Evolutionary conservation across 2,113 vertebrate genomes (phyloP), one percentile per base, ranked within the genome.

Genomic region (Strix aluco): DNA sequence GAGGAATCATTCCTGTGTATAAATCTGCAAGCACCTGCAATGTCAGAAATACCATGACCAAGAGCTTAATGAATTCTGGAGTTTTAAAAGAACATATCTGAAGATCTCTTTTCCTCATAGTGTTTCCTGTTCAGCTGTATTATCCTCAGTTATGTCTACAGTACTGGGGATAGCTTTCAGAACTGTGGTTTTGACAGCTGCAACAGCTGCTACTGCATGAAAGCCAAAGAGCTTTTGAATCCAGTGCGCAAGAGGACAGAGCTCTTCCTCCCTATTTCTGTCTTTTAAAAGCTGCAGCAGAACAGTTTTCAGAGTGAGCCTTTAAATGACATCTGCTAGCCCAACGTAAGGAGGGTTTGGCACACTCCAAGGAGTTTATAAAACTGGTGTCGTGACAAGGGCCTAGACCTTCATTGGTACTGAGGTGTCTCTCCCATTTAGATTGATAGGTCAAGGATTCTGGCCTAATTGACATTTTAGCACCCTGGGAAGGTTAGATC

Each of bases 21-120:
- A 91, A 82, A 73, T 88, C 47, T 89, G 47, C n/a, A 72, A 73
- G 47, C 90, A 91, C 70, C 94, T 96, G 85, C 57, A 71, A 42
- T 59, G 52, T 20, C 85, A 83, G 27, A 82, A 70, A 61, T 17
- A 78, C 38, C 8, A 20, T 61, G 30, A 86, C 58, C 62, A 71
- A 86, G 55, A 57, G 69, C 66, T 66, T 63, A 83, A 94, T 67
- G 58, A 86, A 74, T 42, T 42, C 67, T 55, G 34, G 21, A 51
- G 8, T 44, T 81, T 77, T 40, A 67, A 88, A 91, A 92, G 13
- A 65, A 69, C 11, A 9, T 11, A 6, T 61, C 22, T 91, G 66
- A 92, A 87, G 40, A 75, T 32, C 32, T 54, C 70, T 54, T 11
- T 89, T 69, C 73, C 42, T 85, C 23, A 13, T n/a, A 54, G 38